A percentile compares a stretch with the other conserved stretches of the same genome.
phyloP scores from a whole-genome alignment of 2,888 invertebrate species.

The Bimastos eiseni region DNA sequence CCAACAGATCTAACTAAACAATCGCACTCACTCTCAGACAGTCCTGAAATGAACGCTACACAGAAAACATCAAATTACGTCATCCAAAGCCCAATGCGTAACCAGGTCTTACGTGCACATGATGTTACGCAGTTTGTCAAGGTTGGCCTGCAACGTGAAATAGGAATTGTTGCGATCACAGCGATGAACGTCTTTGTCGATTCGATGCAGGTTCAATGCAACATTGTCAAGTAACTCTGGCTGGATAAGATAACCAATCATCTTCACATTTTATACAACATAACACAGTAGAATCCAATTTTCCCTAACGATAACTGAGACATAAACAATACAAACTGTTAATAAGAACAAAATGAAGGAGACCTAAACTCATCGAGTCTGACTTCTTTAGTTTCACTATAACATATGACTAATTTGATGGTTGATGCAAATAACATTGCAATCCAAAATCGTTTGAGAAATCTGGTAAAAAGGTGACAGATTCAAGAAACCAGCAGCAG shows the following conservation, averaged over 20 bases:
- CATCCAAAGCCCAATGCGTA: background rate
- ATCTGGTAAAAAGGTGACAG: too few species aligned
- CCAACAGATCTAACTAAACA: background rate
- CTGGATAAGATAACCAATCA: conserved; percentile 62
- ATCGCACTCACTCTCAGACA: too few species aligned
- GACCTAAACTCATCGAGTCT: background rate
- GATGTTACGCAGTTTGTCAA: conserved; percentile 88
- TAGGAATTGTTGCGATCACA: conserved; percentile 93
- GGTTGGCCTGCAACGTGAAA: conserved; percentile 79
- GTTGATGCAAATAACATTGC: too few species aligned
- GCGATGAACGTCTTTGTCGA: conserved; percentile 93
- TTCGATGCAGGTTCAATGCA: conserved; percentile 86
- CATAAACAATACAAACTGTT: background rate
- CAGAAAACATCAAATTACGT: background rate
- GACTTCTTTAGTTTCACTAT: too few species aligned
- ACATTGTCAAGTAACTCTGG: conserved; percentile 75
- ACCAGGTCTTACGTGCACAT: conserved; percentile 83
- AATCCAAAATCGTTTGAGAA: too few species aligned
- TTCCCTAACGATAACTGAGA: background rate
- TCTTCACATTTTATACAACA: background rate
- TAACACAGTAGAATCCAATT: background rate
- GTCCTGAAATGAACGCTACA: too few species aligned
- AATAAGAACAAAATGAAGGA: background rate
- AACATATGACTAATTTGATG: too few species aligned
- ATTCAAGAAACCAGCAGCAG: too few species aligned